Base-by-base conservation (phyloP, 2,797 vertebrate species). In the Brachymystax lenok region DNA sequence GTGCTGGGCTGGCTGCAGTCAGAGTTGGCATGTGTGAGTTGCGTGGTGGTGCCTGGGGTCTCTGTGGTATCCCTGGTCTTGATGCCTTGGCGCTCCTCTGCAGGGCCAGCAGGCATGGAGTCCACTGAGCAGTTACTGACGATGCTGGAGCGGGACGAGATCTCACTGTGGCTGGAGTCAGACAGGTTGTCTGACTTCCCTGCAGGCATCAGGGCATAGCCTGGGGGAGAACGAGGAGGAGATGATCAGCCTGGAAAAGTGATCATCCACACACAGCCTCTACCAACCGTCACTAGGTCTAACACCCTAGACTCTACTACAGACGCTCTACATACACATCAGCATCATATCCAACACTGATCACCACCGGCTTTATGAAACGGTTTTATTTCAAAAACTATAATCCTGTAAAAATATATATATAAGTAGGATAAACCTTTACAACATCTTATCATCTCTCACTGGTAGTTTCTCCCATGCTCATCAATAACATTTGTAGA, bases 81-180 rank as follows among this genome's bases (percentile, higher is more conserved):
- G 78, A 88, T 85, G 52, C 84, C 81, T 21, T 89, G 90, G 24
- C 96, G 92, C 17, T 98, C 97, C 0, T 98, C 96, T 69, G 92
- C 89, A 3, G 92, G 83, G 0, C 93, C 91, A 14, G 94, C 91
- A 0, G 94, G 96, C 89, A 96, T 93, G 0, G 96, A 98, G 90
- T 99, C 97, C 12, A 95, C 95, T 0, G 98, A 98, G 81, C 96
- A 97, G 86, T 95, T 96, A 88, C 95, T 96, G 67, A 96, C 94
- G 0, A 98, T 96, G 85, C 96, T 98, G 92, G 97, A 99, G 66
- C 97, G 95, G 3, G 97, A 98, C 0, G 97, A 99, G 78, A 99
- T 97, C 93, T 99, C 97, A 1, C 96, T 98, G 93, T 98, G 97
- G 71, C 97, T 98, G 12, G 97, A 98, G 93, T 99, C 97, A 0